A percentile compares a stretch with the other conserved stretches of the same genome.
Evolutionary conservation across 2,888 invertebrate species (phyloP).

Genomic region (Hypsopygia costalis): DNA sequence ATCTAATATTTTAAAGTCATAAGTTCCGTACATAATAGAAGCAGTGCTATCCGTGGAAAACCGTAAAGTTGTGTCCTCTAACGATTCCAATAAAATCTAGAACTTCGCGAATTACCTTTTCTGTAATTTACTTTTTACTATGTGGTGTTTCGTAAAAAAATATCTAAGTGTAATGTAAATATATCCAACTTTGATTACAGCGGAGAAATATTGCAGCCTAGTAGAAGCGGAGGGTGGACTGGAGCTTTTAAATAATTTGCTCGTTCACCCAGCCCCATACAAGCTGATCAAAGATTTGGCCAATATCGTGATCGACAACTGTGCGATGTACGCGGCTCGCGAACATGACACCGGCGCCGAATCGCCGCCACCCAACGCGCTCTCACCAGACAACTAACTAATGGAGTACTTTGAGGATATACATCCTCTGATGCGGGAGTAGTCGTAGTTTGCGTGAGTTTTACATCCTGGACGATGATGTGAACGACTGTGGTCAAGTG

Average conservation of each 20-base stretch:
- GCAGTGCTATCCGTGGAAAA: too few relatives aligned
- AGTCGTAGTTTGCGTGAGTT: conserved; percentile 16
- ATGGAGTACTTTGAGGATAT: conserved; percentile 53
- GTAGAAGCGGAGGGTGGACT: conserved; percentile 93
- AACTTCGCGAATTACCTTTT: too few relatives aligned
- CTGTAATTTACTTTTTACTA: too few relatives aligned
- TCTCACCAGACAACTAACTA: conserved; percentile 50
- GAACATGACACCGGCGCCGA: conserved; percentile 12
- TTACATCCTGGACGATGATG: neutral
- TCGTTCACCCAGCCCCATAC: conserved; percentile 83
- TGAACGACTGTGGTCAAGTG: neutral
- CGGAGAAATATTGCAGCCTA: conserved; percentile 94
- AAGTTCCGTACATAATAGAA: too few relatives aligned
- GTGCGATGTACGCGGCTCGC: conserved; percentile 47
- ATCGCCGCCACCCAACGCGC: conserved; percentile 18
- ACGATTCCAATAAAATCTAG: too few relatives aligned
- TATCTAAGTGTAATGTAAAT: too few relatives aligned
- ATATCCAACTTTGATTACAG: conserved; percentile 72
- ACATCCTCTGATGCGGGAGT: conserved; percentile 42
- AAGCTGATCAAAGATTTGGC: conserved; percentile 85
- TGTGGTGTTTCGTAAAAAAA: too few relatives aligned
- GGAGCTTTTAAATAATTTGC: conserved; percentile 83
- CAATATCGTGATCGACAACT: conserved; percentile 84
- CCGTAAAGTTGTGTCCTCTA: too few relatives aligned
- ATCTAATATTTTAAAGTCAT: too few relatives aligned